A percentile compares a stretch with the other conserved stretches of the same genome.
These are phyloP conservation scores for Hybognathus amarus DNA, from an alignment of 2,797 vertebrate genomes.

Conservation along the genomic window DNA sequence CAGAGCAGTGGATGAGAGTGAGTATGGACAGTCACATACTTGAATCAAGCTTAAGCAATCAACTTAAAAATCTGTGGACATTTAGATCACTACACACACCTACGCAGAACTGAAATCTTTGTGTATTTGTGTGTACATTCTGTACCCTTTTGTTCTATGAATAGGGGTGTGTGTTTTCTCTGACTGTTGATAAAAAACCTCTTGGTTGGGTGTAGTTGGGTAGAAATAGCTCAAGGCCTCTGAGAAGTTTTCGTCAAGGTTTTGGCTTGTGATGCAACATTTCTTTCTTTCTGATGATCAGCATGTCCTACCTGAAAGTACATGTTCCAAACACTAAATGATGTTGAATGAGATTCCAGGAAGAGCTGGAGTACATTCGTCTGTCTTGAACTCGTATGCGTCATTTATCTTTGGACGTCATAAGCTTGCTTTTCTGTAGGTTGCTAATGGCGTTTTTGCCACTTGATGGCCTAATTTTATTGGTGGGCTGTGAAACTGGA, in stretches of 20 bases:
- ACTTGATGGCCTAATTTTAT: not conserved
- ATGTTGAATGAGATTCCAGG: constrained; percentile 33
- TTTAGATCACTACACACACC: not conserved
- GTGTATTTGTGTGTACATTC: not conserved
- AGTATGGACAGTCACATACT: constrained; percentile 50
- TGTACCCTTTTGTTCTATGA: not conserved
- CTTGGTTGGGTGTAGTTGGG: constrained; percentile 8
- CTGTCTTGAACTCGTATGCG: not conserved
- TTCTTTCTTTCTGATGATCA: not conserved
- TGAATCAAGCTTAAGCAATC: not conserved
- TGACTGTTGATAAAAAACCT: not conserved
- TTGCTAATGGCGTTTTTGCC: not conserved
- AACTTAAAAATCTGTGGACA: not conserved
- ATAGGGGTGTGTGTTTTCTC: not conserved
- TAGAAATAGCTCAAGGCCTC: not conserved
- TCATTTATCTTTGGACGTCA: not conserved
- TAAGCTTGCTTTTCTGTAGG: not conserved
- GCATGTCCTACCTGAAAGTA: constrained; percentile 1
- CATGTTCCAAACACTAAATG: constrained; percentile 14
- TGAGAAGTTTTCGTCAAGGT: not conserved
- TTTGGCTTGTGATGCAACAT: not conserved
- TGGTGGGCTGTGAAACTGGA: too few relatives aligned
- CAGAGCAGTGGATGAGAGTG: constrained; percentile 68
- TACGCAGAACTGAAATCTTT: not conserved
- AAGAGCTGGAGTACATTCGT: not conserved